phyloP scores from a whole-genome alignment of 2,888 invertebrate genomes.

The Cataglyphis cursor region DNA sequence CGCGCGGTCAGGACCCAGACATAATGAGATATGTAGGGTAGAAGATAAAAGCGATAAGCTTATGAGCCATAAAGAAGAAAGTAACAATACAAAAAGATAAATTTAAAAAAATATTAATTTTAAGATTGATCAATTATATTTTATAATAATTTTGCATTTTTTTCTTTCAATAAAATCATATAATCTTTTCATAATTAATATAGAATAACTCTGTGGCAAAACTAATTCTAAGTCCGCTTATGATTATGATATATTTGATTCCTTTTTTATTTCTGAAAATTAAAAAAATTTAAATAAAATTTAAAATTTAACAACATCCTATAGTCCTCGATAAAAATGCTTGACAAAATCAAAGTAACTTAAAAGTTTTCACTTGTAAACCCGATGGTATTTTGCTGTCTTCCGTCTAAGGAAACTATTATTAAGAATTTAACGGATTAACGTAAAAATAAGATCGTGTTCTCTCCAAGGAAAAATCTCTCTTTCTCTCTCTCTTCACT shows the following conservation, averaged over 20 bases:
- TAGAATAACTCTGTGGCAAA: neutral
- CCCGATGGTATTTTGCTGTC: slow-evolving; percentile 32
- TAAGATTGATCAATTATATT: neutral
- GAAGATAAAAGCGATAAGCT: neutral
- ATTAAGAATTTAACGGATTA: slow-evolving; percentile 52
- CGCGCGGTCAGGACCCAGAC: slow-evolving; percentile 13
- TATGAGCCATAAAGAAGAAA: neutral
- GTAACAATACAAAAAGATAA: neutral
- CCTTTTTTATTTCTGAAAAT: neutral
- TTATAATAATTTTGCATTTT: neutral
- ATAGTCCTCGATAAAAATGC: neutral
- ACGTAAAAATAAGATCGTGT: slow-evolving; percentile 34
- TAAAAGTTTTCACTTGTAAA: slow-evolving; percentile 2
- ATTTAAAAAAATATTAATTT: neutral
- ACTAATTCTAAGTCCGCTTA: neutral
- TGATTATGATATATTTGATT: neutral
- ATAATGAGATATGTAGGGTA: neutral
- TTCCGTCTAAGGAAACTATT: slow-evolving; percentile 40
- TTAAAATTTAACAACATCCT: slow-evolving; percentile 39
- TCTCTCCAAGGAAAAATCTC: slow-evolving; percentile 27
- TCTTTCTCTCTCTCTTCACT: neutral
- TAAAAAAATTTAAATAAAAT: no score
- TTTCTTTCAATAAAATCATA: neutral
- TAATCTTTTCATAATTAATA: neutral
- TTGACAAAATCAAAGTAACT: slow-evolving; percentile 29